Conservation (phyloP, 2,113 vertebrate genomes). For the Lampris megalopsis region DNA sequence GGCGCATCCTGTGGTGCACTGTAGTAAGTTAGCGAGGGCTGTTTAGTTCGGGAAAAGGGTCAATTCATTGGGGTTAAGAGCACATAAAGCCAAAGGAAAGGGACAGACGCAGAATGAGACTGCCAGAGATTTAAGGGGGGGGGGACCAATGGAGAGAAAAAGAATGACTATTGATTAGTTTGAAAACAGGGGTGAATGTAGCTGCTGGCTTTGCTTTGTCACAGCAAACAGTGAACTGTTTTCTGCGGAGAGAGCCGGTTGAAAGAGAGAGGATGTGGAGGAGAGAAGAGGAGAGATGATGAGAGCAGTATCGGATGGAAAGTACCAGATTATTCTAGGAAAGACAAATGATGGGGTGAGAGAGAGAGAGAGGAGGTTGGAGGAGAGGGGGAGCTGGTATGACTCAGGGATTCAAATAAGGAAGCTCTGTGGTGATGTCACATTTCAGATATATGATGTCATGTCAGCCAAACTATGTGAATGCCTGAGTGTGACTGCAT, state of each 20-base stretch:
- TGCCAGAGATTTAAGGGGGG: neutral
- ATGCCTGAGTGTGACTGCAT: neutral
- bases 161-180: constrained; percentile 13
- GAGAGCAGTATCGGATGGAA: neutral
- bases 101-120: neutral
- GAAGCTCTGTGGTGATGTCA: constrained; percentile 26
- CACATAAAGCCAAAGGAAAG: neutral
- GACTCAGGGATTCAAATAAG: constrained; percentile 42
- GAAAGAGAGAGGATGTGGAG: neutral
- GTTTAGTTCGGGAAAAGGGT: too few relatives aligned
- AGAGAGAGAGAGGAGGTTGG: constrained; percentile 7
- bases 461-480: constrained; percentile 3
- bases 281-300: constrained; percentile 14
- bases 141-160: neutral
- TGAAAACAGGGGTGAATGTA: neutral
- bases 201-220: constrained; percentile 12
- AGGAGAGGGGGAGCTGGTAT: constrained; percentile 34
- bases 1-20: too few relatives aligned
- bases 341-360: neutral
- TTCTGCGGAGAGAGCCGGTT: neutral
- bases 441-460: constrained; percentile 43
- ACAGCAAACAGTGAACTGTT: neutral
- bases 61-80: too few relatives aligned
- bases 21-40: too few relatives aligned
- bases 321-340: constrained; percentile 41